Evolutionary conservation across 2,797 vertebrate species (phyloP), one percentile per base, ranked within the genome.

Genomic region (Hypotaenidia okinawae): DNA sequence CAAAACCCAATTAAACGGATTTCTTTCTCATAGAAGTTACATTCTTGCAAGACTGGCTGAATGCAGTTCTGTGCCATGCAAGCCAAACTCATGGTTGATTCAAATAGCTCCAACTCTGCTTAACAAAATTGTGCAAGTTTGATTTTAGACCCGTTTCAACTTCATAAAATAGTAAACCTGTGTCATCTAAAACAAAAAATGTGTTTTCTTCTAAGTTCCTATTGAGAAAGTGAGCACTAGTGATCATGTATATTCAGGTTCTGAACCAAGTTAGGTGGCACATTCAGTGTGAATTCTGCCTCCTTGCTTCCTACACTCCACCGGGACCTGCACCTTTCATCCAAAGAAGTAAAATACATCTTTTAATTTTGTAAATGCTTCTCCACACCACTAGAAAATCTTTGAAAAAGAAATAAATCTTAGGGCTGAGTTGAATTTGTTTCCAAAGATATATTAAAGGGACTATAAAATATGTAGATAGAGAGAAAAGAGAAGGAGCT

Each of bases 11-110:
- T 69, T 57, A 81, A 73, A 61, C 7, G 58, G 19, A 70, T 74
- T 95, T 85, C 66, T 87, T 95, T 85, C 66, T 85, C 16, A 43
- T 55, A 79, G 52, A 25, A 90, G 47, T 57, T 64, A 70, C 90
- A 85, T 79, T 90, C 27, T 89, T 94, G 47, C 23, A 86, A 78
- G 57, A 85, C 68, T 22, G 76, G 25, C 18, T 76, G 55, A 87
- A 94, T 83, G 15, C 9, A 66, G 33, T 68, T 86, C 35, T 87
- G 16, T 39, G 16, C 2, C 70, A 55, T 30, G 14, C 17, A 72
- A 90, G 33, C 43, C 39, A 94, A 89, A 89, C 69, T 82, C 70
- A 78, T 54, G 80, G 10, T 12, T 88, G 49, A 70, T 87, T 81
- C 68, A 86, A 84, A 22, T 45, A 84, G 41, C 13, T 57, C 22